Conservation (phyloP, 1,140 invertebrate genomes). For the Antheraea mylitta region DNA sequence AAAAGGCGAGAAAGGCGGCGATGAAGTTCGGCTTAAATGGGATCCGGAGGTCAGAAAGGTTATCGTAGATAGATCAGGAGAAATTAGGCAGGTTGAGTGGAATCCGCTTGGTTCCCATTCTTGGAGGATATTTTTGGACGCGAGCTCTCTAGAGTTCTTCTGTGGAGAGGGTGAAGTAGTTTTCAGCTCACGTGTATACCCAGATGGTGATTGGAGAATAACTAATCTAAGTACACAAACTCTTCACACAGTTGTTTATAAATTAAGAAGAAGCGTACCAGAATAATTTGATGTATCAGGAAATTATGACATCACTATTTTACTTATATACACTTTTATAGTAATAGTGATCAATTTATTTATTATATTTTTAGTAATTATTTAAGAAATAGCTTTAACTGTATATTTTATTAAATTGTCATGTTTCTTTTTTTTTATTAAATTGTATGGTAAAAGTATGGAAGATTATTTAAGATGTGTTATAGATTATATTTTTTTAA, state of each 20-base stretch:
- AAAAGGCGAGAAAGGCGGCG: slow-evolving; percentile 50
- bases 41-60: slow-evolving; percentile 50
- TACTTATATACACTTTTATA: too few relatives aligned
- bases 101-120: slow-evolving; percentile 31
- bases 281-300: slow-evolving; percentile 23
- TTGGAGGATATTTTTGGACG: slow-evolving; percentile 62
- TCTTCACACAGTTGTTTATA: slow-evolving; percentile 43
- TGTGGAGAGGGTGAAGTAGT: slow-evolving; percentile 72
- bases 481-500: too few relatives aligned
- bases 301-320: too few relatives aligned
- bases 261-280: slow-evolving; percentile 49
- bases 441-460: too few relatives aligned
- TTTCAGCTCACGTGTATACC: slow-evolving; percentile 58
- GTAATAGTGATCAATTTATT: too few relatives aligned
- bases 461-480: too few relatives aligned
- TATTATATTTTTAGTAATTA: too few relatives aligned
- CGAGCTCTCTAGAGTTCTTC: slow-evolving; percentile 65
- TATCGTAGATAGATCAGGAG: slow-evolving; percentile 45
- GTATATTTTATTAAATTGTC: too few relatives aligned
- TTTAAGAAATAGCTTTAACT: too few relatives aligned
- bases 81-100: slow-evolving; percentile 63
- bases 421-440: too few relatives aligned
- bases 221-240: slow-evolving; percentile 48
- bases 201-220: slow-evolving; percentile 53
- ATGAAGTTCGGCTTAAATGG: slow-evolving; percentile 47